Conservation (phyloP, 1,140 invertebrate genomes). For the Caenorhabditis briggsae region DNA sequence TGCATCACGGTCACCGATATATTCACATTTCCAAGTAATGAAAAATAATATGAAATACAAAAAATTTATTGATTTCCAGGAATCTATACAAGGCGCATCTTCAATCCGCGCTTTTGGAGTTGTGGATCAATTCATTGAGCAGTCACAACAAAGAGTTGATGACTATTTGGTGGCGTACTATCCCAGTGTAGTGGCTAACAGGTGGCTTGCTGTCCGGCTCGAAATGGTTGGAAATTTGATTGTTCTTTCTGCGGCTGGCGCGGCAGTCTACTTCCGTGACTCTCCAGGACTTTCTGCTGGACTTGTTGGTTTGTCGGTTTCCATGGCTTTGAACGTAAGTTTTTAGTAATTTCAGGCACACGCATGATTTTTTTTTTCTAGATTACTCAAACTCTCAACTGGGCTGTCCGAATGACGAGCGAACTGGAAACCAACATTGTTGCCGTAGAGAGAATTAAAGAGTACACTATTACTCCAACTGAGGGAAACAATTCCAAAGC, state of each 20-base stretch:
- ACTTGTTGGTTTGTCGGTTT: constrained; percentile 78
- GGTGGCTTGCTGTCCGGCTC: constrained; percentile 80
- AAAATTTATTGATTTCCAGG: constrained; percentile 71
- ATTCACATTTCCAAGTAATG: constrained; percentile 81
- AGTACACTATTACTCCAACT: constrained; percentile 83
- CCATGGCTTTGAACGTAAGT: constrained; percentile 74
- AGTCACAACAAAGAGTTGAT: constrained; percentile 64
- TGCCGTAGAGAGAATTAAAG: constrained; percentile 96
- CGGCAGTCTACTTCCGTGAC: constrained; percentile 73
- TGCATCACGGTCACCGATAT: constrained; percentile 80
- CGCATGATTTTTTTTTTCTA: constrained; percentile 72
- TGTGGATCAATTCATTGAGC: constrained; percentile 64
- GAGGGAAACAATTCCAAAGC: constrained; percentile 20
- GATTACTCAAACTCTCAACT: constrained; percentile 93
- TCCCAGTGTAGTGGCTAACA: constrained; percentile 64
- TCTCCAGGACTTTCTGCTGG: constrained; percentile 81
- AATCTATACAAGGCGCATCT: constrained; percentile 79
- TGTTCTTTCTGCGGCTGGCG: constrained; percentile 80
- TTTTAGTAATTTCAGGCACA: background rate
- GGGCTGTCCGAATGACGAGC: constrained; percentile 94
- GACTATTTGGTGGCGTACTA: constrained; percentile 62
- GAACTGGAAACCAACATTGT: constrained; percentile 98
- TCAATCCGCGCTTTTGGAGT: constrained; percentile 79
- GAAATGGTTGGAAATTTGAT: constrained; percentile 80
- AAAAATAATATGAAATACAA: constrained; percentile 77